Evolutionary conservation across 2,797 vertebrate species (phyloP), one percentile per base, ranked within the genome.

Genomic region (Alectoris magna): DNA sequence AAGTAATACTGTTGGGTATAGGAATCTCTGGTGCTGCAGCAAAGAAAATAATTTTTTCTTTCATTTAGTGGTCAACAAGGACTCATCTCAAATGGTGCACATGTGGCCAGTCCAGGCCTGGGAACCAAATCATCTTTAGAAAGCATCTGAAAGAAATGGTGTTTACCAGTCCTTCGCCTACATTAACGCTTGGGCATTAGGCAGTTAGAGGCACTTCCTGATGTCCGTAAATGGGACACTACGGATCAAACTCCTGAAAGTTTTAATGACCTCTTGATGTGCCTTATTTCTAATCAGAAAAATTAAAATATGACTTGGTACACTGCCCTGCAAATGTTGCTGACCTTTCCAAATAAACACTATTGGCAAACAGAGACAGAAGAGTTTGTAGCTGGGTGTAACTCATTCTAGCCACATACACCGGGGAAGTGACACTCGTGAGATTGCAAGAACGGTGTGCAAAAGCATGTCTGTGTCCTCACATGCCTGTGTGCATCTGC

Each of bases 181-280:
- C 23, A 13, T 6, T 18, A 2, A 49, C 34, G 3, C 13, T 53
- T 53, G 48, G 0, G 0, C 4, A 39, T n/a, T 5, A 29, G 0
- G 11, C 41, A 59, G 43, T 85, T 36, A 64, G 74, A 77, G 34
- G 13, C 34, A 36, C 72, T 91, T 78, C 63, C 76, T 0, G 0
- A n/a, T 26, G 48, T 10, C 5, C 48, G 1, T 34, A 56, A 34
- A 29, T 41, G 46, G 38, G 22, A 36, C 10, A 2, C 9, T 51
- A 19, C 18, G 56, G 69, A 59, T 11, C 17, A 76, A 55, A 26
- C 6, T 13, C 60, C 49, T 67, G 64, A 46, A 73, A 87, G n/a
- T 5, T 5, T 11, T 56, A 39, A 19, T n/a, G 21, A 58, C 56
- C 49, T 53, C 9, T 18, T 78, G 23, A 66, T 0, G 0, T n/a